phyloP scores from a whole-genome alignment of 1,140 invertebrate genomes.

The Aleiodes sp. region DNA sequence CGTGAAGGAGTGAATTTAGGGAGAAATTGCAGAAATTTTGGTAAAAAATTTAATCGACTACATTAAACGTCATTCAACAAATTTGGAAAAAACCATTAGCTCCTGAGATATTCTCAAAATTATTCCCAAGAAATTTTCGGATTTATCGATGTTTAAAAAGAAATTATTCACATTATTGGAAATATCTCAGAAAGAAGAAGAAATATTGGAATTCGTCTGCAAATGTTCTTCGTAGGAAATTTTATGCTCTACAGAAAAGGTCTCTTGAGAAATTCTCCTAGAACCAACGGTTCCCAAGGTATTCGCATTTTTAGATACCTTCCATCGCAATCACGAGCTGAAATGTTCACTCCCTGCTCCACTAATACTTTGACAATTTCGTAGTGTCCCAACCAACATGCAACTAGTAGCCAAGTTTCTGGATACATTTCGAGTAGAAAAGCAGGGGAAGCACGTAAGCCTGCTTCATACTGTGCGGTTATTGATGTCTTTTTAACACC shows the following conservation, averaged over 20 bases:
- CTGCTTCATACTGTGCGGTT: slow-evolving; percentile 46
- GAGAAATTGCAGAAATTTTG: too few species aligned
- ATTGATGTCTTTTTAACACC: slow-evolving; percentile 44
- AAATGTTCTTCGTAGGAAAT: background rate
- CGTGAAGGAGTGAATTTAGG: too few species aligned
- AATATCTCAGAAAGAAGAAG: too few species aligned
- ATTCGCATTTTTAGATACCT: slow-evolving; percentile 47
- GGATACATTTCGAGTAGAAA: slow-evolving; percentile 54
- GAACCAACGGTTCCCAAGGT: background rate
- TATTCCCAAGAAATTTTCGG: too few species aligned
- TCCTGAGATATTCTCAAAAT: too few species aligned
- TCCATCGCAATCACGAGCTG: slow-evolving; percentile 54
- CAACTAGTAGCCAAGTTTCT: slow-evolving; percentile 57
- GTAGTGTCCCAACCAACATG: slow-evolving; percentile 52
- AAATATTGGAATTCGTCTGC: too few species aligned
- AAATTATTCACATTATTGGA: too few species aligned
- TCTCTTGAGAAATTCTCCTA: too few species aligned
- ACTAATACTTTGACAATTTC: slow-evolving; percentile 53
- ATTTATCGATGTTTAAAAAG: too few species aligned
- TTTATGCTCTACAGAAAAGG: background rate
- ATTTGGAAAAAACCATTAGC: too few species aligned
- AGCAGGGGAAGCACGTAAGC: slow-evolving; percentile 35
- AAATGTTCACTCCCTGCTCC: slow-evolving; percentile 47
- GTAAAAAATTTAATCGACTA: too few species aligned
- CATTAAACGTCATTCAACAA: too few species aligned